These are phyloP conservation scores for Drosophila phalerata DNA, from an alignment of 2,888 invertebrate species.

Conservation along the genomic window DNA sequence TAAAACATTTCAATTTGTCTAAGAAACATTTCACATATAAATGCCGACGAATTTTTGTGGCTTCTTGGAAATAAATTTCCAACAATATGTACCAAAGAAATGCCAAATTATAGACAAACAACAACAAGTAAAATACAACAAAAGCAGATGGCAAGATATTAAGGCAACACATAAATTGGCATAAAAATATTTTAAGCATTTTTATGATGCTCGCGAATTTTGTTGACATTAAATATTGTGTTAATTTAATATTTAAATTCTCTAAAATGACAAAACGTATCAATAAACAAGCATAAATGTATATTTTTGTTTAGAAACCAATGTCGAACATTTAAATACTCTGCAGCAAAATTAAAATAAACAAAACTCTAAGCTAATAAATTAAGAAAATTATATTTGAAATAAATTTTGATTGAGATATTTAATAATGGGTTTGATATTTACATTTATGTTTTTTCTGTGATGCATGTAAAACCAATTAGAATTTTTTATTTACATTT, in stretches of 20 bases:
- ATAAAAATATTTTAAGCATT: constrained; percentile 64
- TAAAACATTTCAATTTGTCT: constrained; percentile 80
- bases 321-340: constrained; percentile 16
- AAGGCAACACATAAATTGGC: constrained; percentile 41
- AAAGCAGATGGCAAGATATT: constrained; percentile 21
- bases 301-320: background rate
- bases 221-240: constrained; percentile 76
- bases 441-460: background rate
- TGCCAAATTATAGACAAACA: constrained; percentile 24
- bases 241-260: constrained; percentile 80
- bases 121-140: constrained; percentile 22
- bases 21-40: constrained; percentile 44
- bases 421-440: background rate
- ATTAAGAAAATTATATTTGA: background rate
- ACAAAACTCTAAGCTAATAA: background rate
- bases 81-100: constrained; percentile 45
- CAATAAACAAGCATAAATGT: constrained; percentile 41
- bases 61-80: constrained; percentile 47
- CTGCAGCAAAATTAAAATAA: constrained; percentile 1
- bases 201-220: constrained; percentile 66
- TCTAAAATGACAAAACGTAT: constrained; percentile 57
- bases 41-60: constrained; percentile 33
- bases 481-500: background rate
- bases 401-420: background rate
- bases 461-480: background rate